These are phyloP conservation scores for Sarcophaga subvicina DNA, from an alignment of 2,888 invertebrate species.

Conservation along the genomic window DNA sequence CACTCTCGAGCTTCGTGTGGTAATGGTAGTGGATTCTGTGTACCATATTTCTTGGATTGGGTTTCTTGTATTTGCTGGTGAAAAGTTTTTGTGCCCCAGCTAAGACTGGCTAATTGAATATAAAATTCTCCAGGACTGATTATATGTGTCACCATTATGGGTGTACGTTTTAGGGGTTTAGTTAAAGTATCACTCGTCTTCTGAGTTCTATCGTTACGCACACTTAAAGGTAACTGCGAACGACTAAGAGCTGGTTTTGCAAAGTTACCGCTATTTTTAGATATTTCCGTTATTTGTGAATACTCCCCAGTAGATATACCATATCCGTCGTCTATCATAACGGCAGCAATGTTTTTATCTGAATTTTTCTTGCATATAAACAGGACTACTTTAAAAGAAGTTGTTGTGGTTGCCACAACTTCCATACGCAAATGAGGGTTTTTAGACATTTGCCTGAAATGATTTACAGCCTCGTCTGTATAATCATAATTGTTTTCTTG, in stretches of 20 bases:
- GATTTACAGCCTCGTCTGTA: conserved; percentile 77
- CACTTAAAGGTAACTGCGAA: background rate
- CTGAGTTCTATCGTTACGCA: background rate
- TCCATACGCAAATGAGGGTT: conserved; percentile 80
- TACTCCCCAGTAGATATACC: conserved; percentile 82
- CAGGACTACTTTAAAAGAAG: conserved; percentile 80
- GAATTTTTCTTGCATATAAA: conserved; percentile 78
- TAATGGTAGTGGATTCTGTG: conserved; percentile 28
- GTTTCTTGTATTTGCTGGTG: conserved; percentile 83
- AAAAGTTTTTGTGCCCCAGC: conserved; percentile 82
- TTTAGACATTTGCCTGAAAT: conserved; percentile 78
- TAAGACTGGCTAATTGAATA: conserved; percentile 83
- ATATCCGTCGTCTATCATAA: conserved; percentile 82
- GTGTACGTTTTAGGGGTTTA: conserved; percentile 66
- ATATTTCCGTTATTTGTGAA: conserved; percentile 65
- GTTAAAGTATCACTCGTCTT: background rate
- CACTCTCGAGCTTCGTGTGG: conserved; percentile 78
- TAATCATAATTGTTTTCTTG: conserved; percentile 78
- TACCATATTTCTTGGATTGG: conserved; percentile 56
- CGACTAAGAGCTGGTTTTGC: background rate
- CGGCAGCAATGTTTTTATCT: conserved; percentile 83
- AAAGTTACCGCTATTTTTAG: conserved; percentile 25
- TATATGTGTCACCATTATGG: conserved; percentile 82
- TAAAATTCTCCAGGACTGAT: conserved; percentile 85
- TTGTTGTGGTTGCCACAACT: conserved; percentile 73